These are phyloP conservation scores for Papilio machaon DNA, from an alignment of 1,140 invertebrate genomes.

Conservation along the genomic window DNA sequence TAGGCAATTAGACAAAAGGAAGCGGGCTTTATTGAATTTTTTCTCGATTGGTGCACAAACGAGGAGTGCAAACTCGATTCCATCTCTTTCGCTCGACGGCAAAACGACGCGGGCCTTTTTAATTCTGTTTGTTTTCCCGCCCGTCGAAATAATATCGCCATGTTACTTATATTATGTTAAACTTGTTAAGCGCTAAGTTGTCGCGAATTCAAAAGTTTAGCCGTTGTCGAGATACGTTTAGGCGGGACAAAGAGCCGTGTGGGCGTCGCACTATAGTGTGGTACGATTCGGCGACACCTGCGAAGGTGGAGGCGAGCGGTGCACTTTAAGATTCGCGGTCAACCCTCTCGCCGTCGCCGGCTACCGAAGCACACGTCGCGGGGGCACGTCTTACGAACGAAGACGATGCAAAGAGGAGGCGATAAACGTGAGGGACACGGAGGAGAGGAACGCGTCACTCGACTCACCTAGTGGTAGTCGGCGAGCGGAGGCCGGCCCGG, in stretches of 20 bases:
- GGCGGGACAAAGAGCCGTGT: conserved; percentile 48
- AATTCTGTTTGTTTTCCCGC: conserved; percentile 58
- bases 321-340: conserved; percentile 66
- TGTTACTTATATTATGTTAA: conserved; percentile 43
- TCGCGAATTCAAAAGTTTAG: conserved; percentile 67
- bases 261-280: conserved; percentile 47
- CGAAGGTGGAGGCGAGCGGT: conserved; percentile 55
- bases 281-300: conserved; percentile 52
- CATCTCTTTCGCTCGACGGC: conserved; percentile 66
- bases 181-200: conserved; percentile 48
- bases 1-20: conserved; percentile 79
- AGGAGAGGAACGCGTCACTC: conserved; percentile 60
- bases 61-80: conserved; percentile 71
- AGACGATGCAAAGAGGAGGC: conserved; percentile 66
- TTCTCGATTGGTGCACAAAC: conserved; percentile 78
- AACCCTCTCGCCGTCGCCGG: conserved; percentile 59
- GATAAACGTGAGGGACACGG: conserved; percentile 70
- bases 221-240: conserved; percentile 40
- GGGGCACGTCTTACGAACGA: conserved; percentile 61
- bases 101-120: conserved; percentile 60
- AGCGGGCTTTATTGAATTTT: conserved; percentile 80
- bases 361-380: conserved; percentile 40
- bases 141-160: conserved; percentile 38
- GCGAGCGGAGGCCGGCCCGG: conserved; percentile 68
- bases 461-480: conserved; percentile 78